A percentile compares a stretch with the other conserved stretches of the same genome.
Conservation (phyloP, 2,113 vertebrate genomes). For the Gulo gulo region DNA sequence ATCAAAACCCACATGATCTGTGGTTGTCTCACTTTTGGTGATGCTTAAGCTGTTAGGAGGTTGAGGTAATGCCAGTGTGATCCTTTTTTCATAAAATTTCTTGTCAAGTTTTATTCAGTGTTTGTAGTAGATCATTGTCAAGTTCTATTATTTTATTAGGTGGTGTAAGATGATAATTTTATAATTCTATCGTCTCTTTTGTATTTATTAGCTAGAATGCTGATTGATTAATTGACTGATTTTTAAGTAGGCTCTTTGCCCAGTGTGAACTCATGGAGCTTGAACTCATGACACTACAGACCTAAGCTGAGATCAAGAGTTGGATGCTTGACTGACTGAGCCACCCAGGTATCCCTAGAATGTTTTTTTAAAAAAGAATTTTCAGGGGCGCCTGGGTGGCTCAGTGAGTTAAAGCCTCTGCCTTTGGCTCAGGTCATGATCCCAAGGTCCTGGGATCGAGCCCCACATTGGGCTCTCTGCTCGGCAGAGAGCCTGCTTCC, state of each 20-base stretch:
- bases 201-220: not conserved
- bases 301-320: not conserved
- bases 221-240: not conserved
- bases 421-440: too few species aligned
- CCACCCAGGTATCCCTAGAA: not conserved
- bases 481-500: too few species aligned
- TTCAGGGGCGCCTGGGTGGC: too few species aligned
- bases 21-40: not conserved
- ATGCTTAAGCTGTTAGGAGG: not conserved
- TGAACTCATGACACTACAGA: not conserved
- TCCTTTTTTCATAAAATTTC: not conserved
- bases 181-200: not conserved
- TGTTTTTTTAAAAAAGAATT: constrained; percentile 14
- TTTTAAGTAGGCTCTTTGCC: not conserved
- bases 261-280: not conserved
- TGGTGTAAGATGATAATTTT: not conserved
- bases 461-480: too few species aligned
- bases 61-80: not conserved
- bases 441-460: too few species aligned
- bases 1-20: not conserved
- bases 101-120: not conserved
- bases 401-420: too few species aligned
- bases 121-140: not conserved
- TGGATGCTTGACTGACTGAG: not conserved
- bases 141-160: constrained; percentile 1